Evolutionary conservation across 1,140 invertebrate genomes (phyloP).

Genomic region (Lutraria rhynchaena): DNA sequence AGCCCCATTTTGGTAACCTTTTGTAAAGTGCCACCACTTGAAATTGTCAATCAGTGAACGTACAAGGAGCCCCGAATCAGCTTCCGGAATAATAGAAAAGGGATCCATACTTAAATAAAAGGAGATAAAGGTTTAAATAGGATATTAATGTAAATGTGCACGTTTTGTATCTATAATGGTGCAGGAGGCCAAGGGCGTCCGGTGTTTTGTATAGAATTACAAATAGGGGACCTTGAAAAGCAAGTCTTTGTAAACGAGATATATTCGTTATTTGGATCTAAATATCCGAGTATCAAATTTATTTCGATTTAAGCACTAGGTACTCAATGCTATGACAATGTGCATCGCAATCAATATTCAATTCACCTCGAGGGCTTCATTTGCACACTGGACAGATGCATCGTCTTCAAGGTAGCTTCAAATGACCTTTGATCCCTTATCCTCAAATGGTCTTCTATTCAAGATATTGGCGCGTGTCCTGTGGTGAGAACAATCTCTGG

Average conservation of each 20-base stretch:
- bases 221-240: not conserved
- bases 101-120: too few relatives aligned
- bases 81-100: too few relatives aligned
- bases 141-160: conserved; percentile 53
- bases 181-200: conserved; percentile 47
- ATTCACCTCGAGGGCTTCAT: conserved; percentile 18
- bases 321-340: conserved; percentile 34
- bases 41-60: not conserved
- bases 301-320: conserved; percentile 51
- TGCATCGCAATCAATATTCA: conserved; percentile 42
- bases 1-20: too few relatives aligned
- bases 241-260: conserved; percentile 13
- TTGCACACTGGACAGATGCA: conserved; percentile 44
- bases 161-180: conserved; percentile 43
- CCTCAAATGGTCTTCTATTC: conserved; percentile 3
- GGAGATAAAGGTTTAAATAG: conserved; percentile 27
- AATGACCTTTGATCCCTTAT: conserved; percentile 49
- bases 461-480: conserved; percentile 21
- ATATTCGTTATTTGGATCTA: conserved; percentile 22
- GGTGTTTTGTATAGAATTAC: conserved; percentile 53
- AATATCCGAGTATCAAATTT: conserved; percentile 52
- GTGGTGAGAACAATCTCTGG: not conserved
- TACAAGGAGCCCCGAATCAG: too few relatives aligned
- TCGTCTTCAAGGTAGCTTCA: not conserved
- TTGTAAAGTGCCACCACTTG: not conserved